Conservation (phyloP, 2,888 invertebrate species). For the Eutolmus rufibarbis region DNA sequence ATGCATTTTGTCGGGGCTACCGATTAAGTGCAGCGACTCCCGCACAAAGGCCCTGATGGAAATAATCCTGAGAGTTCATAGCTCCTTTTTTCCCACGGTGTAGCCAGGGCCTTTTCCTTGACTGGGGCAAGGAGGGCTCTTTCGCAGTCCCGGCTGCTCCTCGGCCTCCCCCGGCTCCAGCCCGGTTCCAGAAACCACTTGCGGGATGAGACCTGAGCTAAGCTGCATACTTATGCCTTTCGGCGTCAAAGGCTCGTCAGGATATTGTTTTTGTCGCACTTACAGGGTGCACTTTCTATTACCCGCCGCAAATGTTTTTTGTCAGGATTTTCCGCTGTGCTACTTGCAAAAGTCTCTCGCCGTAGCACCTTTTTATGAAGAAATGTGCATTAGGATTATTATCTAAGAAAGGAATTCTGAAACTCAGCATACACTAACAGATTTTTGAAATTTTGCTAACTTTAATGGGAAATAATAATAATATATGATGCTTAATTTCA, state of each 20-base stretch:
- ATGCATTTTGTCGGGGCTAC: conserved; percentile 41
- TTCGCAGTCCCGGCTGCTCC: background rate
- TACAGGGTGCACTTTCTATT: conserved; percentile 8
- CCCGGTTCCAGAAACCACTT: background rate
- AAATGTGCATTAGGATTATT: background rate
- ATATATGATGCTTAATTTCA: too few species aligned
- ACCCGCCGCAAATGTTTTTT: background rate
- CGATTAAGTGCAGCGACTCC: conserved; percentile 42
- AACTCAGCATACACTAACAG: too few species aligned
- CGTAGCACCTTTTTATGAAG: background rate
- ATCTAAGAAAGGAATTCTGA: background rate
- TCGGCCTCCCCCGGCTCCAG: too few species aligned
- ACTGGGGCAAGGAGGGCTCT: background rate
- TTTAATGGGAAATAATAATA: too few species aligned
- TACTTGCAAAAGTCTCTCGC: background rate
- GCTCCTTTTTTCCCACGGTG: conserved; percentile 8
- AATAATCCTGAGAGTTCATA: conserved; percentile 37
- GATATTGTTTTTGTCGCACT: conserved; percentile 32
- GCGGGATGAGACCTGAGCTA: background rate
- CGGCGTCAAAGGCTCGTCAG: conserved; percentile 12
- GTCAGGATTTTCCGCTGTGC: background rate
- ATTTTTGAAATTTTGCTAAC: too few species aligned
- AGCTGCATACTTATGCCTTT: conserved; percentile 11
- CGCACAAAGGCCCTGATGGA: conserved; percentile 6
- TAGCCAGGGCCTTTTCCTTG: background rate